A percentile compares a stretch with the other conserved stretches of the same genome.
Evolutionary conservation across 2,888 invertebrate genomes (phyloP).

Genomic region (Microctonus aethiopoides): DNA sequence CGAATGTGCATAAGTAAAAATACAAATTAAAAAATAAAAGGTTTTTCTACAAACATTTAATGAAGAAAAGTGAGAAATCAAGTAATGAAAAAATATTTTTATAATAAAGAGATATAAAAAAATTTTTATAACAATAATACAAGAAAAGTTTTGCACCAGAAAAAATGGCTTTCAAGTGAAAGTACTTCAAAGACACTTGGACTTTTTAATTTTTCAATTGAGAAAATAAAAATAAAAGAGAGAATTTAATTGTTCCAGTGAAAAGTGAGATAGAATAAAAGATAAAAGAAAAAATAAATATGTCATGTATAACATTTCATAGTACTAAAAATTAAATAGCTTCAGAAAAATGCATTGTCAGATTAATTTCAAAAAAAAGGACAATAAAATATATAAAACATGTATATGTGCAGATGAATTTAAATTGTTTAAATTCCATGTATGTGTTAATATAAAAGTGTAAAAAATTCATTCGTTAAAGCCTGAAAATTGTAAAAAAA

Average conservation of each 20-base stretch:
- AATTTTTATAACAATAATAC: not conserved
- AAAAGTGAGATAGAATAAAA: no score
- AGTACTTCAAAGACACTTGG: not conserved
- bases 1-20: not conserved
- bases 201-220: not conserved
- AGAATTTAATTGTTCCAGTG: not conserved
- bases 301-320: slow-evolving; percentile 8
- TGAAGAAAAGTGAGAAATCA: not conserved
- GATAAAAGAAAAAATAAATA: slow-evolving; percentile 1
- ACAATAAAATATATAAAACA: no score
- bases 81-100: not conserved
- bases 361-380: not conserved
- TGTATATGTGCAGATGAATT: no score
- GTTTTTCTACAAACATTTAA: no score
- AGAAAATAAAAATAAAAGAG: slow-evolving; percentile 14
- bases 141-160: not conserved
- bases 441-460: no score
- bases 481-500: no score
- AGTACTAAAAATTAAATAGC: slow-evolving; percentile 16
- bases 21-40: not conserved
- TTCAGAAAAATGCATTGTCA: not conserved
- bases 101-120: not conserved
- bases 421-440: no score
- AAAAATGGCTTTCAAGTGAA: not conserved
- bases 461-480: no score